Base-by-base conservation (phyloP, 2,888 invertebrate genomes). In the Acanthoscelides obtectus region DNA sequence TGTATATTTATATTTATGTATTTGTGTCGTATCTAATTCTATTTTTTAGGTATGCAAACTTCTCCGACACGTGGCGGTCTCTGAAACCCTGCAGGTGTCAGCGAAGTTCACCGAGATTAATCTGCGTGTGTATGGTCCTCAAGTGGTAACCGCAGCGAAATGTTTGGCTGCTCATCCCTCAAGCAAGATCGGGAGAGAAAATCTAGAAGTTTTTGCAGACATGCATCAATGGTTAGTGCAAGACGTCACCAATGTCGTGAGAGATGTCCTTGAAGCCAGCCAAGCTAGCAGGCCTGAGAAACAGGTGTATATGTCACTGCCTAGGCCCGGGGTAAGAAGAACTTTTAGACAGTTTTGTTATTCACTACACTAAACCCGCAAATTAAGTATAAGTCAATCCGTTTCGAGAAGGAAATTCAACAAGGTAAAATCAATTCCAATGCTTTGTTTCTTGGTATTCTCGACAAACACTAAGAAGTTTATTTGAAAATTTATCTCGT, bases 31-130 rank as follows among this genome's bases (percentile, higher is more conserved):
- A n/a, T n/a, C n/a, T n/a, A n/a, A n/a, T n/a, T n/a, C n/a, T 20
- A 45, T 21, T 64, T 79, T 82, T 12, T 84, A 96, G 96, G 95
- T 97, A 77, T 98, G 98, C 87, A 98, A 98, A 87, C 89, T 99
- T 79, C 88, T 99, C 79, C 91, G 97, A 82, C 99, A 99, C 87
- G 94, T 99, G 84, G 96, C 98, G 67, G 90, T 94, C 80, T 95
- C 96, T 45, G 98, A 99, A 86, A 93, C 96, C 66, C 89, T 98
- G 73, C 97, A 98, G 89, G 96, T 99, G 71, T 94, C 96, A 79
- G 96, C 98, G 6, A 97, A 97, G 86, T 98, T 98, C 84, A 94
- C 97, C 69, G 98, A 99, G 86, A 95, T 96, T 80, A 97, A 97
- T 87, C 88, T 99, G 80, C 89, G 96, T 85, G 95, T 97, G 84